Base-by-base conservation (phyloP, 2,113 vertebrate genomes). In the Ptilorrhoa leucosticta region DNA sequence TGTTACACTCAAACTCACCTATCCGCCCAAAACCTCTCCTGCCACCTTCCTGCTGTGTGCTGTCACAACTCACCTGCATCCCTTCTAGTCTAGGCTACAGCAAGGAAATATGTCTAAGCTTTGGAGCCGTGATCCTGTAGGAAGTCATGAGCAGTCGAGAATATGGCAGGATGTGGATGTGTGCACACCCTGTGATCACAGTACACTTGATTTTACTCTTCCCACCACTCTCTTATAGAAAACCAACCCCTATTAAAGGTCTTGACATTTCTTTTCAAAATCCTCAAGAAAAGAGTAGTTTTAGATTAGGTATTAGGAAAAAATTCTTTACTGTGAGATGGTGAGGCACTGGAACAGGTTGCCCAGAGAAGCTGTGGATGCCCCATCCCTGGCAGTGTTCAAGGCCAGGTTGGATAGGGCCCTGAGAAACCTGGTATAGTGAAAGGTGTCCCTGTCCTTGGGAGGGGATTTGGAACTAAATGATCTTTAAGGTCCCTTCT, bases 1-100 rank as follows among this genome's bases (percentile, higher is more conserved):
- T 16, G 19, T 35, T 80, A 14, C 0, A 0, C 37, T 80, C 13
- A 6, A 40, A 12, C 19, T 70, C 3, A 0, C 23, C n/a, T 23
- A 78, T 47, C 19, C 40, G 87, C 28, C 15, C 11, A 60, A 60
- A 90, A 78, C 24, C 82, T 31, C 28, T 61, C 35, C 84, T 76
- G 2, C 24, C 45, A 50, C 9, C 26, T 53, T 89, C 60, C 30
- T 53, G 26, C 26, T 69, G 28, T 9, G 18, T 53, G 28, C 8
- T 66, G 30, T 57, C 73, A 47, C 0, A 77, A 60, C 40, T 48
- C 44, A 60, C 40, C 28, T 61, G 17, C 20, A 53, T 48, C 13
- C 53, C 37, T 45, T 69, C 48, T 39, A 60, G 13, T 26, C 48
- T 51, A 42, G 14, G 20, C 44, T 53, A 35, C 7, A 15, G 37